Evolutionary conservation across 2,888 invertebrate species (phyloP), one percentile per base, ranked within the genome.

Genomic region (Leptarthrus brevirostris): DNA sequence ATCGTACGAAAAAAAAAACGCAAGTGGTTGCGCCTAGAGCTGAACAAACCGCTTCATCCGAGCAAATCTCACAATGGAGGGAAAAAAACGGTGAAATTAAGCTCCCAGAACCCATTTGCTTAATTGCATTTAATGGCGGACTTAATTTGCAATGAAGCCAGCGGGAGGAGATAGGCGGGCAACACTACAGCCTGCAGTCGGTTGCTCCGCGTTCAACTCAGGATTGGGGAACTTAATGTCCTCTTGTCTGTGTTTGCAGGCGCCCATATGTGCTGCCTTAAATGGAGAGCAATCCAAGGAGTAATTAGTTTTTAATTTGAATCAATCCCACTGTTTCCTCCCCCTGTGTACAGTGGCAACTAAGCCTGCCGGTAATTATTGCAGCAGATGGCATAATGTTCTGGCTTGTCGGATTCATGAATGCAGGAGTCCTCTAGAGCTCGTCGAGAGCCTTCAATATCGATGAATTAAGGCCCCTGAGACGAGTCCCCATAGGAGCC

Each of bases 231-330:
- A 26, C 24, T 53, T 72, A 56, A 72, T 44, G 72, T 56, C 72
- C 22, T 56, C 40, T 16, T 56, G 24, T 66, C 5, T 56, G 18
- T 18, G 47, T 5, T 26, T 44, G 47, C 47, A 36, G 26, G 54
- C 5, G 10, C 12, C 56, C 56, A 36, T 44, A 70, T 49, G 66
- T 44, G 52, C 73, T 58, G 58, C 44, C 20, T 40, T 64, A 71
- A 73, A 75, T 73, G 70, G 70, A 40, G 73, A 73, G 75, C 71
- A 73, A 73, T 73, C 71, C 53, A 52, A 73, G 71, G 73, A 75
- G 73, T 75, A 73, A 75, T 75, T 73, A 75, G 75, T 73, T 75
- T 75, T 75, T 75, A 75, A 75, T 75, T 75, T 75, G 69, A 72
- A 76, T 74, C 73, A 75, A 75, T 74, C 69, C 64, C 34, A 26